Evolutionary conservation across 2,888 invertebrate species (phyloP).

Genomic region (Lathronympha strigana): DNA sequence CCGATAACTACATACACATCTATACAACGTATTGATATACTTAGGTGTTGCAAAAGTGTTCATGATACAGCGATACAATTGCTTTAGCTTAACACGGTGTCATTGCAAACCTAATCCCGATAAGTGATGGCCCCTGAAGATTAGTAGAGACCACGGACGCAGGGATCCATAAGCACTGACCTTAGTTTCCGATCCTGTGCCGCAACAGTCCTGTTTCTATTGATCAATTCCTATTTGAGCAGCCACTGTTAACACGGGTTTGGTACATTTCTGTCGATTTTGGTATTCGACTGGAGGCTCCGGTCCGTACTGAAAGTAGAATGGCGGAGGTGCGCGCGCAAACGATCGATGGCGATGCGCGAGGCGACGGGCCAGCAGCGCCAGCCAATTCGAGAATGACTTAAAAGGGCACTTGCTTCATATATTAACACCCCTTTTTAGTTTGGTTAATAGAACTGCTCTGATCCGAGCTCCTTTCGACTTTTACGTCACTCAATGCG

Average conservation of each 20-base stretch:
- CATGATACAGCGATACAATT: neutral
- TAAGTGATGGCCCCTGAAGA: slow-evolving; percentile 31
- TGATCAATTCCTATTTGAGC: slow-evolving; percentile 53
- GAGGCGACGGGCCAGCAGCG: slow-evolving; percentile 65
- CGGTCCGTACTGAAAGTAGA: slow-evolving; percentile 66
- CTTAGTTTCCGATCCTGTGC: slow-evolving; percentile 52
- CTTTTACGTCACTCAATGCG: slow-evolving; percentile 81
- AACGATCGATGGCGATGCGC: slow-evolving; percentile 78
- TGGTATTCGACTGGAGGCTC: slow-evolving; percentile 70
- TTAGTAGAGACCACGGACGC: slow-evolving; percentile 7
- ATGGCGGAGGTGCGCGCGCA: slow-evolving; percentile 79
- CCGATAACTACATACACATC: slow-evolving; percentile 2
- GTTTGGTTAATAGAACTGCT: slow-evolving; percentile 44
- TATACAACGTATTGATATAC: neutral
- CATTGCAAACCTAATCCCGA: slow-evolving; percentile 27
- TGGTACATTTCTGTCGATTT: slow-evolving; percentile 79
- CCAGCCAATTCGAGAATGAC: slow-evolving; percentile 1
- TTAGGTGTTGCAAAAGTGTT: neutral
- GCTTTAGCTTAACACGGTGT: slow-evolving; percentile 8
- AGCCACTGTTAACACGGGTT: slow-evolving; percentile 73
- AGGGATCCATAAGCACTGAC: slow-evolving; percentile 54
- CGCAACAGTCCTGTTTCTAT: slow-evolving; percentile 48
- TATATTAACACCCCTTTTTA: slow-evolving; percentile 6
- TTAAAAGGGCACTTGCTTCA: neutral
- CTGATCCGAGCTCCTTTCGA: slow-evolving; percentile 66